Evolutionary conservation across 2,888 invertebrate genomes (phyloP).

Genomic region (Cataglyphis livida): DNA sequence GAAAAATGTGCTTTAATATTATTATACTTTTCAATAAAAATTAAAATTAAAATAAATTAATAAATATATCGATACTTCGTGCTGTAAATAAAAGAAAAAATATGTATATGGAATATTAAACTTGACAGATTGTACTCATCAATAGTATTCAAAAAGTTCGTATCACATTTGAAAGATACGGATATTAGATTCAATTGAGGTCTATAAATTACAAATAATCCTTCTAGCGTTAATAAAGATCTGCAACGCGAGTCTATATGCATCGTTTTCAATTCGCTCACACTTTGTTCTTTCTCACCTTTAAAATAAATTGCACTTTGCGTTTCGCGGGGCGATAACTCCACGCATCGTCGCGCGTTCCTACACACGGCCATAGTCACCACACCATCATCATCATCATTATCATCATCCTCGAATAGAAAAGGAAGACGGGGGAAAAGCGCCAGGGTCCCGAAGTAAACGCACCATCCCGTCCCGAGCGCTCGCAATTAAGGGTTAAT

Average conservation of each 20-base stretch:
- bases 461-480: constrained; percentile 65
- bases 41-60: neutral
- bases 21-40: neutral
- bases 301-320: constrained; percentile 35
- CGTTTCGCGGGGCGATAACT: constrained; percentile 37
- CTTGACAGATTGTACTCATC: neutral
- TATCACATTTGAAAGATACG: neutral
- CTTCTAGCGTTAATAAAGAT: neutral
- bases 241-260: neutral
- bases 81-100: neutral
- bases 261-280: neutral
- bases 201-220: neutral
- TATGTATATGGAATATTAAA: neutral
- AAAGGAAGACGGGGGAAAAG: constrained; percentile 50
- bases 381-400: constrained; percentile 38
- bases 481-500: constrained; percentile 82
- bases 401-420: constrained; percentile 46
- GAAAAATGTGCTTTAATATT: neutral
- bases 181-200: neutral
- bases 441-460: constrained; percentile 62
- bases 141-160: neutral
- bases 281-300: neutral
- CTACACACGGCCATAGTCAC: neutral
- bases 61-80: neutral
- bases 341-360: constrained; percentile 43